Evolutionary conservation across 1,140 invertebrate species (phyloP), one percentile per base, ranked within the genome.

Genomic region (Euglossa dilemma): DNA sequence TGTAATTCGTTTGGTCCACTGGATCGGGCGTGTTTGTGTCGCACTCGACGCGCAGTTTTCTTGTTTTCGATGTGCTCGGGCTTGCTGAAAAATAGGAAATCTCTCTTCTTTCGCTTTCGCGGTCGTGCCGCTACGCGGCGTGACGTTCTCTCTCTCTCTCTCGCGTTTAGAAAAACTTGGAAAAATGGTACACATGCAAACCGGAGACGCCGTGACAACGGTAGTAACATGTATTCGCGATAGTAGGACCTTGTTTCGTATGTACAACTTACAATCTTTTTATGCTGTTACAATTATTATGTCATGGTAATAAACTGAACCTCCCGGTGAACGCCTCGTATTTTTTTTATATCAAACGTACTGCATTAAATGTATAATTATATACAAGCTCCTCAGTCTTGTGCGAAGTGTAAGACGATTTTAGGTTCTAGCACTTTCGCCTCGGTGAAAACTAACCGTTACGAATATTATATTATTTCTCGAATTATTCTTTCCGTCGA

Each of bases 351-450:
- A 88, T 85, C 83, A 88, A 88, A 87, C 66, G 61, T 85, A 80
- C 77, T 70, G 70, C 71, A 50, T 78, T 85, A 79, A 72, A 82
- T 84, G 61, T 89, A 86, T 84, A 82, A 64, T 84, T 90, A 90
- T 90, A 77, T 89, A 89, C 87, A 90, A 85, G 79, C 90, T 90
- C 85, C 88, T 90, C 90, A 90, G 88, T 90, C 90, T 90, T 90
- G 88, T 83, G 84, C 83, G 84, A 86, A 90, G 80, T 80, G 80
- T 88, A 66, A 80, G 67, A 82, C 67, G 74, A 72, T 85, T 86
- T 84, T 18, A 28, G 43, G 23, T 80, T 70, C 83, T 63, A 70
- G 47, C 43, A 57, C 80, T 70, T 83, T 23, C 56, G 80, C 63
- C 47, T 69, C 72, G 43, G 20, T 81, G 71, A 56, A 75, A 75